Conservation (phyloP, 2,797 vertebrate species). For the Acanthornis magna region DNA sequence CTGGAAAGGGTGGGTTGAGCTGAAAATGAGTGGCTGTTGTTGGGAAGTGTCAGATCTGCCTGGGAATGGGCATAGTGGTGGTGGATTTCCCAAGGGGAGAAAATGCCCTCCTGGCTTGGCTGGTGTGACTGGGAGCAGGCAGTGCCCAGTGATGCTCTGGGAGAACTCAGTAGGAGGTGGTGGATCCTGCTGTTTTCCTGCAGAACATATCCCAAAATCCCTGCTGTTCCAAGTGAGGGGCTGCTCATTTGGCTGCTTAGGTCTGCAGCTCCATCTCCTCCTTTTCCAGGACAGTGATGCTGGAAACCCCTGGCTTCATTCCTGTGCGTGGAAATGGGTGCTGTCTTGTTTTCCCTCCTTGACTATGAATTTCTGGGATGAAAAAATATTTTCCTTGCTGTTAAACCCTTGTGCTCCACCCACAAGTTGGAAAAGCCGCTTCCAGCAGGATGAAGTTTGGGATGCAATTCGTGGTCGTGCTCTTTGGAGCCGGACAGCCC, state of each 20-base stretch:
- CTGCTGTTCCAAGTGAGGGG: neutral
- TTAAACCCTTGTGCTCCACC: conserved; percentile 12
- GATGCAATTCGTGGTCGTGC: rapidly evolving
- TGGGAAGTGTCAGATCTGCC: neutral
- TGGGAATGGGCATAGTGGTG: neutral
- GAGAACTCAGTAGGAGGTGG: neutral
- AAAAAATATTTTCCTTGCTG: conserved; percentile 52
- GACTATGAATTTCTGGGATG: neutral
- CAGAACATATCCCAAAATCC: neutral
- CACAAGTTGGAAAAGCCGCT: neutral
- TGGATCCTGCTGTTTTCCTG: neutral
- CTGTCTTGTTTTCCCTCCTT: neutral
- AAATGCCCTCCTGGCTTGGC: neutral
- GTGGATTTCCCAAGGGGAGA: neutral
- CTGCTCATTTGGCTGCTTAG: neutral
- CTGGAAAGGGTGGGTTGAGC: neutral
- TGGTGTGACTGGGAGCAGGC: neutral
- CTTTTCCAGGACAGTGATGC: neutral
- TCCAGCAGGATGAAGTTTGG: neutral
- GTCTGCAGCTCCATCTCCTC: neutral
- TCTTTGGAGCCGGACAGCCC: rapidly evolving
- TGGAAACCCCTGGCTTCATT: neutral
- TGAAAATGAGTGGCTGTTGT: rapidly evolving
- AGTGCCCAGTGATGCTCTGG: rapidly evolving
- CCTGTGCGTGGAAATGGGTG: neutral